Evolutionary conservation across 1,140 invertebrate genomes (phyloP), one percentile per base, ranked within the genome.

Genomic region (Danaus melanippus): DNA sequence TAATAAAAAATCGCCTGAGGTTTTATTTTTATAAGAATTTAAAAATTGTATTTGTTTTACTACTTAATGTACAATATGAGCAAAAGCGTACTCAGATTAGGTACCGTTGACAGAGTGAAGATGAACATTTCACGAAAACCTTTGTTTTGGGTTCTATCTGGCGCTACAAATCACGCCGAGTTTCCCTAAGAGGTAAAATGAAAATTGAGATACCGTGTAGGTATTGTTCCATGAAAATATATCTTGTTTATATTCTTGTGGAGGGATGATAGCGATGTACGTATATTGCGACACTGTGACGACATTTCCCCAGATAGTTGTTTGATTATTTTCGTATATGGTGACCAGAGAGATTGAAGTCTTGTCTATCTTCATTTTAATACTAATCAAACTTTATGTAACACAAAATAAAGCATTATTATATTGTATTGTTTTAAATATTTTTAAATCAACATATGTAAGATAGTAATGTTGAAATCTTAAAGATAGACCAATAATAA

Each of bases 211-310:
- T 80, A 80, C 72, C 77, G 71, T 70, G 62, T 68, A 77, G 70
- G 69, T 74, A 80, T 83, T 79, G 77, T 80, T 79, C 79, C 76
- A 73, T 79, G 76, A 80, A 83, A 83, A 83, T 83, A 79, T 80
- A 79, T 83, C 72, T 80, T 75, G 72, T 80, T 80, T 76, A 80
- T 80, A 83, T 80, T 79, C 76, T 74, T 66, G 66, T 62, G 68
- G 73, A 69, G 72, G 69, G 71, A 66, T 68, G 72, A 72, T 64
- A 68, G 61, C 68, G 67, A 80, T 62, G 70, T 70, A 68, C 67
- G 74, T 72, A 82, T 82, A 78, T 82, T 78, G 71, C 67, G 69
- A 78, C 76, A 76, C 72, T 74, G 71, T 72, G 72, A 72, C 66
- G 64, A 74, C 69, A 56, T 56, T 21, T 70, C 67, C 60, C 60